phyloP scores from a whole-genome alignment of 2,888 invertebrate genomes.

The Gibbula magus region DNA sequence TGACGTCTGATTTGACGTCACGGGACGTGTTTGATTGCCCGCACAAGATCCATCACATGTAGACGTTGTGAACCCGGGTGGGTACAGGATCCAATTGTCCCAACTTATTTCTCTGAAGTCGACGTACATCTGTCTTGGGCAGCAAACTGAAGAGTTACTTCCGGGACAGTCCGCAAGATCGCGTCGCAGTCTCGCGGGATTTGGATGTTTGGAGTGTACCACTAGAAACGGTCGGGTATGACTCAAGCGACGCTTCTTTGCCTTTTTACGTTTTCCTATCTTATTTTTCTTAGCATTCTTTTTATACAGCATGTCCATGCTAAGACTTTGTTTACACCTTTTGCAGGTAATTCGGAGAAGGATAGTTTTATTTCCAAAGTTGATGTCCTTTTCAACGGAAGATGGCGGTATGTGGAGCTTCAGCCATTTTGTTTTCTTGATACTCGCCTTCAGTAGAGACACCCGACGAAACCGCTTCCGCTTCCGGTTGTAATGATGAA shows the following conservation, averaged over 20 bases:
- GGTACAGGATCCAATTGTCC: slow-evolving; percentile 28
- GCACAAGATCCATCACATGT: slow-evolving; percentile 19
- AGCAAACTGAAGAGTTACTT: neutral
- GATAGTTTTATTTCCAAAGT: slow-evolving; percentile 20
- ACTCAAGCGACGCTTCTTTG: slow-evolving; percentile 14
- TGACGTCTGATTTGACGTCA: slow-evolving; percentile 3
- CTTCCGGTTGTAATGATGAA: slow-evolving; percentile 7
- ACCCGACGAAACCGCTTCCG: neutral
- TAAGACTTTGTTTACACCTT: neutral
- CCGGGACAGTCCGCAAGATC: neutral
- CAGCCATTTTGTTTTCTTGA: slow-evolving; percentile 26
- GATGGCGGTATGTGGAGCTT: neutral
- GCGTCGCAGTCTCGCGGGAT: neutral
- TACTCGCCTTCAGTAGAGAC: neutral
- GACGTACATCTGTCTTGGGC: slow-evolving; percentile 21
- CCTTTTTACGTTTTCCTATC: neutral
- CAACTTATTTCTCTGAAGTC: slow-evolving; percentile 27
- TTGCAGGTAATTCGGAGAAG: slow-evolving; percentile 9
- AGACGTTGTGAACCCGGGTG: slow-evolving; percentile 22
- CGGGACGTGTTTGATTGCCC: neutral
- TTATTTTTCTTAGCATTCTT: slow-evolving; percentile 3
- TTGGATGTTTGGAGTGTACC: neutral
- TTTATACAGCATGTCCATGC: slow-evolving; percentile 16
- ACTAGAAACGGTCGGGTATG: slow-evolving; percentile 18
- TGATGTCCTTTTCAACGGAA: neutral